phyloP scores from a whole-genome alignment of 2,797 vertebrate genomes.

The Oryzias sinensis region DNA sequence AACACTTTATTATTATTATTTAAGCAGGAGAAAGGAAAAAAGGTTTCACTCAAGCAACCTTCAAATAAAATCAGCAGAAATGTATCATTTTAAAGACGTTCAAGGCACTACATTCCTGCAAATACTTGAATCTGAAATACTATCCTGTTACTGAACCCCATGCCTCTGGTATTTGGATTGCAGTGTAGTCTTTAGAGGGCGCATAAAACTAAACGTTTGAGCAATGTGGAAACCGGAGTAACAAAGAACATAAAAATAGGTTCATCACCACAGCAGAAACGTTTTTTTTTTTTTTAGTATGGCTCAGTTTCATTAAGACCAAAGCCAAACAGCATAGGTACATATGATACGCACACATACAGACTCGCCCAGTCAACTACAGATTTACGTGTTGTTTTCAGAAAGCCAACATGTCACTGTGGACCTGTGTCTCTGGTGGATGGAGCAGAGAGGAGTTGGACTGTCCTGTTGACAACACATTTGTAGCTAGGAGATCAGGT shows the following conservation, averaged over 20 bases:
- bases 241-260: constrained; percentile 44
- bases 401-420: constrained; percentile 61
- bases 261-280: constrained; percentile 65
- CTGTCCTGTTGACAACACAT: constrained; percentile 25
- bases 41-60: constrained; percentile 52
- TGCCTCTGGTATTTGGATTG: constrained; percentile 64
- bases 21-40: constrained; percentile 69
- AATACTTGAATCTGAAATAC: constrained; percentile 73
- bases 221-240: constrained; percentile 40
- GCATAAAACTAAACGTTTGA: constrained; percentile 50
- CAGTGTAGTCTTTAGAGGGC: constrained; percentile 72
- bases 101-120: constrained; percentile 91
- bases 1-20: constrained; percentile 60
- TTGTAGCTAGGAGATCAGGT: constrained; percentile 63
- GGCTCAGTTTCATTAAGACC: constrained; percentile 66
- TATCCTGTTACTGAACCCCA: constrained; percentile 43
- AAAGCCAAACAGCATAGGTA: constrained; percentile 59
- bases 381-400: constrained; percentile 55
- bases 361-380: constrained; percentile 37
- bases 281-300: constrained; percentile 36
- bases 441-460: constrained; percentile 29
- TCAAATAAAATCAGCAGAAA: constrained; percentile 72
- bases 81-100: constrained; percentile 77
- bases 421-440: constrained; percentile 52
- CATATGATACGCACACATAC: constrained; percentile 38